Conservation (phyloP, 1,140 invertebrate genomes). For the Anastatus disparis region DNA sequence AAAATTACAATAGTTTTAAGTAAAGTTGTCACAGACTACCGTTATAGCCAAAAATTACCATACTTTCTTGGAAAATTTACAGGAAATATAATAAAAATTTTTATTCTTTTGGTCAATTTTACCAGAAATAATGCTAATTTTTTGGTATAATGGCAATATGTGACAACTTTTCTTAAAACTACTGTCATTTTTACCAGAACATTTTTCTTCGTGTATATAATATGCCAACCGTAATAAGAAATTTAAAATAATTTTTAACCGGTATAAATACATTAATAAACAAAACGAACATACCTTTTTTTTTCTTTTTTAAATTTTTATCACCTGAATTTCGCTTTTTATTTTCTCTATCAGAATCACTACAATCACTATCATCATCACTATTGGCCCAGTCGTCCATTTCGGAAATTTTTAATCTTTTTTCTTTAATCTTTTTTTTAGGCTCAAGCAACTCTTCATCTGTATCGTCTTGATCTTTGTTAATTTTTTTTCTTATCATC, state of each 20-base stretch:
- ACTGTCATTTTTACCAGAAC: too few relatives aligned
- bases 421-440: conserved; percentile 63
- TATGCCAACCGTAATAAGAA: too few relatives aligned
- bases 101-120: too few relatives aligned
- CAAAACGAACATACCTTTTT: conserved; percentile 72
- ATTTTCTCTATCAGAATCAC: conserved; percentile 70
- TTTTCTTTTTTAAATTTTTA: conserved; percentile 66
- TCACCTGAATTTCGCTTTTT: conserved; percentile 75
- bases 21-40: too few relatives aligned
- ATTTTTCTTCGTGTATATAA: too few relatives aligned
- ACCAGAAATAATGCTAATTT: too few relatives aligned
- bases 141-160: too few relatives aligned
- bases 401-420: conserved; percentile 87
- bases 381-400: conserved; percentile 93
- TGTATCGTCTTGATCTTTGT: conserved; percentile 83
- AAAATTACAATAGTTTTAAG: too few relatives aligned
- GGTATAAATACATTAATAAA: not conserved
- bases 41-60: too few relatives aligned
- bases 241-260: not conserved
- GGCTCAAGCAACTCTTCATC: conserved; percentile 75
- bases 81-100: too few relatives aligned
- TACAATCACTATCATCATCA: conserved; percentile 80
- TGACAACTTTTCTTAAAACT: too few relatives aligned
- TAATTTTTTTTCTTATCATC: conserved; percentile 89
- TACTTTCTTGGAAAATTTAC: too few relatives aligned